Conservation (phyloP, 2,888 invertebrate genomes). For the Nezara viridula region DNA sequence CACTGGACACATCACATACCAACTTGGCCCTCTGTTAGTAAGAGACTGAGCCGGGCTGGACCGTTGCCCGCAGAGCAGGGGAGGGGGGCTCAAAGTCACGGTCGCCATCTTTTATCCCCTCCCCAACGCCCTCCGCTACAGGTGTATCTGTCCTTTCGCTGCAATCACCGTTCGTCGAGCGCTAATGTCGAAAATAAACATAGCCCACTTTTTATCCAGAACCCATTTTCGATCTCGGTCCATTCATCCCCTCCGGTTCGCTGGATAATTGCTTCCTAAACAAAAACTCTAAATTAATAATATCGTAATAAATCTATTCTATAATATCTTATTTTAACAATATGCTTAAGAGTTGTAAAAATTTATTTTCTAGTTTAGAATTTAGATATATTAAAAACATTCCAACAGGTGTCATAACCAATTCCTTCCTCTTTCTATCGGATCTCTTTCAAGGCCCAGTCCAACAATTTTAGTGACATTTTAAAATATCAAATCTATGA, state of each 20-base stretch:
- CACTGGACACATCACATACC: constrained; percentile 30
- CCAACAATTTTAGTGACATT: too few species aligned
- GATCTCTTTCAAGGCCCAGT: too few species aligned
- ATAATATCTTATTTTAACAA: too few species aligned
- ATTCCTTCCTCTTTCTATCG: too few species aligned
- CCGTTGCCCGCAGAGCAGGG: constrained; percentile 61
- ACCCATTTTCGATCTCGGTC: constrained; percentile 57
- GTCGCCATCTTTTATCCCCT: constrained; percentile 67
- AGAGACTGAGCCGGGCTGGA: constrained; percentile 61
- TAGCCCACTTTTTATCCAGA: constrained; percentile 32
- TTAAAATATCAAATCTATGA: too few species aligned
- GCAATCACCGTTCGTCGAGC: constrained; percentile 54
- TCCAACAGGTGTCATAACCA: too few species aligned
- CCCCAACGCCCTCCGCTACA: constrained; percentile 53
- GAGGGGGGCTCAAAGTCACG: constrained; percentile 72
- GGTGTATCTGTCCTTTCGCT: constrained; percentile 56
- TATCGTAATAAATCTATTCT: neutral
- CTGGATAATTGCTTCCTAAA: neutral
- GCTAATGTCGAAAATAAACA: constrained; percentile 56
- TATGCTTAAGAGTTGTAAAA: too few species aligned
- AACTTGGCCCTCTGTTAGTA: neutral
- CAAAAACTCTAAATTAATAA: neutral
- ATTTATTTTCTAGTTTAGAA: too few species aligned
- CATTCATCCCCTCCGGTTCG: neutral
- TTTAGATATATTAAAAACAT: too few species aligned